phyloP scores from a whole-genome alignment of 2,113 vertebrate species.

The Alces alces region DNA sequence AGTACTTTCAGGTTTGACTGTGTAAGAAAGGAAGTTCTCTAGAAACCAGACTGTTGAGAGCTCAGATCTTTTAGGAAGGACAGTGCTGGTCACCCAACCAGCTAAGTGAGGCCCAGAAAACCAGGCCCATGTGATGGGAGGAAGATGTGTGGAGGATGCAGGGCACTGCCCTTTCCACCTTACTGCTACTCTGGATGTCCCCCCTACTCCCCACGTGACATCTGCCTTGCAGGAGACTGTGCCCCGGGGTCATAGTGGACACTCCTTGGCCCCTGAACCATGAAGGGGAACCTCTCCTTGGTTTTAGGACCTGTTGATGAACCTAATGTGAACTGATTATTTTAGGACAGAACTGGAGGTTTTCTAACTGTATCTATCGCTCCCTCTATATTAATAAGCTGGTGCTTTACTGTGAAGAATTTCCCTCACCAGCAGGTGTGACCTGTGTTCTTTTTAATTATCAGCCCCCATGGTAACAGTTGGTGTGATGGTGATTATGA shows the following conservation, averaged over 20 bases:
- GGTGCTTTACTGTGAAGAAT: not conserved
- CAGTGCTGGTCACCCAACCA: not conserved
- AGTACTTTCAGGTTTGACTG: not conserved
- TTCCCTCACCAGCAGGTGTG: not conserved
- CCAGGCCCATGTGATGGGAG: not conserved
- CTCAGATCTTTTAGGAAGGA: not conserved
- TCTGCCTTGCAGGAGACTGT: not conserved
- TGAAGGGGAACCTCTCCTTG: not conserved
- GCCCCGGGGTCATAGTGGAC: not conserved
- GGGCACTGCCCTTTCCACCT: not conserved
- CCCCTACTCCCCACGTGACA: not conserved
- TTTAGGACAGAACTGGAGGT: not conserved
- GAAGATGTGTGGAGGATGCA: not conserved
- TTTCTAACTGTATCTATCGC: not conserved
- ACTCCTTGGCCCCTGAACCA: too few relatives aligned
- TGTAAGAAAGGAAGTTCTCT: not conserved
- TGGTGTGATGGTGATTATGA: not conserved
- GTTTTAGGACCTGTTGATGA: not conserved
- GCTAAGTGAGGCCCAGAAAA: not conserved
- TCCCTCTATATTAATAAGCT: not conserved
- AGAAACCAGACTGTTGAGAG: not conserved
- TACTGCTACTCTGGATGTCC: not conserved
- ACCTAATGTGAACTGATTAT: not conserved
- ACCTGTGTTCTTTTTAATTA: not conserved
- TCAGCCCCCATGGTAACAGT: not conserved